Percentiles rank a stretch among this genome's conserved stretches.
These are phyloP conservation scores for Phrixothrix hirtus DNA, from an alignment of 2,888 invertebrate species.

Conservation along the genomic window DNA sequence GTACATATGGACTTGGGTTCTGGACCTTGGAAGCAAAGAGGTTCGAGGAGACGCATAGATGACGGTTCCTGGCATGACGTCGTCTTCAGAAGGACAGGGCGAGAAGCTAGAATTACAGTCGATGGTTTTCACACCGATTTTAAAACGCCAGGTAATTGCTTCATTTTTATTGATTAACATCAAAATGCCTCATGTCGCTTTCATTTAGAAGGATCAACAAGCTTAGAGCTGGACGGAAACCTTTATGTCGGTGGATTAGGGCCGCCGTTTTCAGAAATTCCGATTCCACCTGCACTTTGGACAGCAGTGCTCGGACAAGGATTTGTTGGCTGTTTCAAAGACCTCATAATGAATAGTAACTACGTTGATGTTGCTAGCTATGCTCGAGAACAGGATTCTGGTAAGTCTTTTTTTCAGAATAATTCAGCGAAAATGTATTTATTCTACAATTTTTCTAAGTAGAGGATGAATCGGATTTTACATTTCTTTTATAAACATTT, in stretches of 20 bases:
- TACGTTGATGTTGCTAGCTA: slow-evolving; percentile 86
- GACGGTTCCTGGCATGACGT: slow-evolving; percentile 95
- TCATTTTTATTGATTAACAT: too few species aligned
- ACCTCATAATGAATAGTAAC: slow-evolving; percentile 86
- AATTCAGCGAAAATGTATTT: not conserved
- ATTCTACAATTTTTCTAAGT: not conserved
- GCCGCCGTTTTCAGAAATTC: slow-evolving; percentile 74
- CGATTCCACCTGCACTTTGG: slow-evolving; percentile 87
- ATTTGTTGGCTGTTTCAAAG: slow-evolving; percentile 92
- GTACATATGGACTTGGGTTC: slow-evolving; percentile 91
- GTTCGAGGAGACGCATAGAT: slow-evolving; percentile 80
- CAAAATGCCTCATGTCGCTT: too few species aligned
- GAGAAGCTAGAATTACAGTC: slow-evolving; percentile 86
- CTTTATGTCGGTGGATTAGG: slow-evolving; percentile 89
- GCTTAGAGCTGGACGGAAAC: slow-evolving; percentile 84
- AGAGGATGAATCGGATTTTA: not conserved
- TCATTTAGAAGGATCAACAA: slow-evolving; percentile 79
- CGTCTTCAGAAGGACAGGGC: slow-evolving; percentile 77
- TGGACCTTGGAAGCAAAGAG: slow-evolving; percentile 83
- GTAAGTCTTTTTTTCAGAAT: slow-evolving; percentile 56
- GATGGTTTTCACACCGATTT: slow-evolving; percentile 89
- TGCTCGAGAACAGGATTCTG: slow-evolving; percentile 88
- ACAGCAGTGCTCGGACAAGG: slow-evolving; percentile 87
- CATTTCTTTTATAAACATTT: too few species aligned
- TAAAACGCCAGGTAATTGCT: slow-evolving; percentile 72